Conservation (phyloP, 1,140 invertebrate species). For the Mizuhopecten yessoensis region DNA sequence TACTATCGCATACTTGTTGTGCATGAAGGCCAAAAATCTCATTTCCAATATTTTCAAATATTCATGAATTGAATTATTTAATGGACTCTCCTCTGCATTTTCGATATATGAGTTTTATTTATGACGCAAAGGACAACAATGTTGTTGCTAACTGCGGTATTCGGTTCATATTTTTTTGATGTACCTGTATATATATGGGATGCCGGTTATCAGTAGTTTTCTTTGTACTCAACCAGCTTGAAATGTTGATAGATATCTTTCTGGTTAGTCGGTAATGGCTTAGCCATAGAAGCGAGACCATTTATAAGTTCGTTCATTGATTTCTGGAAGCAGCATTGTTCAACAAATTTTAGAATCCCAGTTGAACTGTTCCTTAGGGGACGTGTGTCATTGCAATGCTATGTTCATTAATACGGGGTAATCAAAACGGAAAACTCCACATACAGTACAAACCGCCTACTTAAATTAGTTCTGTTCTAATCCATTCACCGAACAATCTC, state of each 20-base stretch:
- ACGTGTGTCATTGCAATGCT: neutral
- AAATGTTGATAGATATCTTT: neutral
- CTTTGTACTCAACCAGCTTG: neutral
- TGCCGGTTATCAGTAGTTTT: too few relatives aligned
- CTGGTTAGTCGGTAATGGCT: neutral
- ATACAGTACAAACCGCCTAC: too few relatives aligned
- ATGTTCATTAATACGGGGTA: too few relatives aligned
- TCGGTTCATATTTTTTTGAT: neutral
- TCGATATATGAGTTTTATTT: constrained; percentile 22
- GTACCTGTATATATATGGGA: too few relatives aligned
- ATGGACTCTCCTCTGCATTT: neutral
- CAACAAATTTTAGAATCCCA: neutral
- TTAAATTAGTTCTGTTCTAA: too few relatives aligned
- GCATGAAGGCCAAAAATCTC: neutral
- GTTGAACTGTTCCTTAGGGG: neutral
- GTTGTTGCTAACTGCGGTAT: too few relatives aligned
- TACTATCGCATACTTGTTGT: neutral
- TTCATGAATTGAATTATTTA: neutral
- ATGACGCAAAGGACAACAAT: neutral
- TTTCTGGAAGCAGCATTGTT: neutral
- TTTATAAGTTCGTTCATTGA: neutral
- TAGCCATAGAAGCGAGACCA: too few relatives aligned
- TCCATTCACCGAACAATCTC: too few relatives aligned
- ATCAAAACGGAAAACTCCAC: too few relatives aligned
- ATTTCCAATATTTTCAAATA: neutral